These are phyloP conservation scores for Acrocephalus kingi DNA, from an alignment of 2,113 vertebrate genomes.

Conservation along the genomic window DNA sequence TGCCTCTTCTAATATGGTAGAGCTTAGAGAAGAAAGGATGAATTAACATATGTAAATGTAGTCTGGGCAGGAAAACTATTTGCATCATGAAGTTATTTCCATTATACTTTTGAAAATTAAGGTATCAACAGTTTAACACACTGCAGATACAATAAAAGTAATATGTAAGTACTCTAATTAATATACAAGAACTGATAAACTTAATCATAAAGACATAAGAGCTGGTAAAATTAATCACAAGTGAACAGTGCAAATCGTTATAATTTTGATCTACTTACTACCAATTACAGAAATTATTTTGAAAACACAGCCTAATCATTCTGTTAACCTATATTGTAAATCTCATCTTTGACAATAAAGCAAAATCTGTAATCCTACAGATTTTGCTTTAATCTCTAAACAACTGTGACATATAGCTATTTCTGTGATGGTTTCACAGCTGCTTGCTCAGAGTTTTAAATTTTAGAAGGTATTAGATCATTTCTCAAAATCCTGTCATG, in stretches of 20 bases:
- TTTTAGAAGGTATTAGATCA: neutral
- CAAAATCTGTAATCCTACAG: neutral
- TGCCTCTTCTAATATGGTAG: neutral
- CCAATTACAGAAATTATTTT: neutral
- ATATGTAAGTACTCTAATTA: neutral
- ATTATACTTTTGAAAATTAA: neutral
- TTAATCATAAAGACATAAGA: neutral
- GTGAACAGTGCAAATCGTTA: neutral
- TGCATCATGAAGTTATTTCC: neutral
- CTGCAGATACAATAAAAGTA: neutral
- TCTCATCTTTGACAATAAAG: neutral
- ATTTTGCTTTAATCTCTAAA: neutral
- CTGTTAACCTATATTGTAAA: neutral
- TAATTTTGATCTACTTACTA: neutral
- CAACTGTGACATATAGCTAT: neutral
- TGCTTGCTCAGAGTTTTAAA: neutral
- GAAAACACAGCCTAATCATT: neutral
- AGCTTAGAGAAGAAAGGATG: neutral
- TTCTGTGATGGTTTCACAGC: neutral
- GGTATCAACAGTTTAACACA: neutral
- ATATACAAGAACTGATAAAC: neutral
- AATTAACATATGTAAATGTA: neutral
- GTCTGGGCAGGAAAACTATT: neutral
- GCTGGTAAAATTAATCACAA: neutral
- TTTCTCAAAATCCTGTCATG: neutral